phyloP scores from a whole-genome alignment of 2,888 invertebrate species.

The Drosophila histrio region DNA sequence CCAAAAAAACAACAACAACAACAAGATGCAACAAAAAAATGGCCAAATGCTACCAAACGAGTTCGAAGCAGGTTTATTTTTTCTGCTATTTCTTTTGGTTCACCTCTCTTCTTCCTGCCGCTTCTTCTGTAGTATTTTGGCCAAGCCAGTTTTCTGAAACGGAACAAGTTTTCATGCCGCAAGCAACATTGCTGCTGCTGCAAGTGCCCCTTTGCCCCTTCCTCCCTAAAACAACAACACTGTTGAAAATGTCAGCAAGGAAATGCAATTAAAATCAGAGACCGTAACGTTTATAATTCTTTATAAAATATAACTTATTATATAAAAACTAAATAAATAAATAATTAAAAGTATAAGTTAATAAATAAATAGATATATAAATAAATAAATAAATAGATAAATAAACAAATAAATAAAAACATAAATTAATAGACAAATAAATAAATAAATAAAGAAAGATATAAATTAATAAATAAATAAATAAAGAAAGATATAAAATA shows the following conservation, averaged over 20 bases:
- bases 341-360: too few relatives aligned
- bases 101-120: neutral
- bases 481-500: too few relatives aligned
- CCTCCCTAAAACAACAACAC: too few relatives aligned
- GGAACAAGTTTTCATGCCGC: conserved; percentile 43
- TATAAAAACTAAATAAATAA: too few relatives aligned
- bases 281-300: too few relatives aligned
- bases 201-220: conserved; percentile 14
- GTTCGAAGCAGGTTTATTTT: conserved; percentile 68
- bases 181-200: neutral
- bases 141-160: conserved; percentile 50
- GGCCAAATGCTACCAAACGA: conserved; percentile 73
- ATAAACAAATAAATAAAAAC: too few relatives aligned
- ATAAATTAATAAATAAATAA: too few relatives aligned
- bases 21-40: conserved; percentile 11
- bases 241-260: conserved; percentile 52
- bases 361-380: too few relatives aligned
- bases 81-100: neutral
- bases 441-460: too few relatives aligned
- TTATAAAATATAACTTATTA: too few relatives aligned
- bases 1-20: conserved; percentile 13
- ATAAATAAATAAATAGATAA: too few relatives aligned
- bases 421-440: too few relatives aligned
- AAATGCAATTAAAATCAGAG: conserved; percentile 74
- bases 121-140: conserved; percentile 42